Percentiles rank a stretch among this genome's conserved stretches.
Conservation (phyloP, 2,113 vertebrate species). For the Bujurquina vittata region DNA sequence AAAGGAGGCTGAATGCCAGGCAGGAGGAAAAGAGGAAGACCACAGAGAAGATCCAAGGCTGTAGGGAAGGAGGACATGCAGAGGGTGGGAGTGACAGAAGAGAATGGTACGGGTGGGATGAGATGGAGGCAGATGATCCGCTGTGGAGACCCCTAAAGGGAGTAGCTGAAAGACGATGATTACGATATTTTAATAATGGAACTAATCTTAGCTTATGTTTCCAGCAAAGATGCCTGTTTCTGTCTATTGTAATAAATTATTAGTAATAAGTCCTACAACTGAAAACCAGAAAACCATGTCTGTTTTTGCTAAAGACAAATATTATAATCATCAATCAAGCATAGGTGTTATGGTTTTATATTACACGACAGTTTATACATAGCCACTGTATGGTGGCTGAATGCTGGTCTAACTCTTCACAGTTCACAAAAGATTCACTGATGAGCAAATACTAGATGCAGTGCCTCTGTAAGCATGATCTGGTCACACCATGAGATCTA, state of each 20-base stretch:
- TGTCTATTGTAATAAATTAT: background rate
- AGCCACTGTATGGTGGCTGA: background rate
- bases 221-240: too few relatives aligned
- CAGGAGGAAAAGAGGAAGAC: too few relatives aligned
- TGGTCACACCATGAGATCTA: background rate
- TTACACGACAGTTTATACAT: background rate
- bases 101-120: too few relatives aligned
- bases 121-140: too few relatives aligned
- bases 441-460: background rate
- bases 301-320: background rate
- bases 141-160: too few relatives aligned
- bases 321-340: background rate
- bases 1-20: too few relatives aligned
- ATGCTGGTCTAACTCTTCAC: background rate
- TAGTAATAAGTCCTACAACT: too few relatives aligned
- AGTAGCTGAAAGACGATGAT: background rate
- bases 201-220: too few relatives aligned
- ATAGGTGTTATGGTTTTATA: background rate
- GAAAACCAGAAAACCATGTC: background rate
- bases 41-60: too few relatives aligned
- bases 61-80: too few relatives aligned
- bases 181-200: background rate
- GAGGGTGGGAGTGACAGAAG: too few relatives aligned
- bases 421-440: slow-evolving; percentile 2
- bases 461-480: background rate